Evolutionary conservation across 2,888 invertebrate genomes (phyloP).

Genomic region (Eilema depressum): DNA sequence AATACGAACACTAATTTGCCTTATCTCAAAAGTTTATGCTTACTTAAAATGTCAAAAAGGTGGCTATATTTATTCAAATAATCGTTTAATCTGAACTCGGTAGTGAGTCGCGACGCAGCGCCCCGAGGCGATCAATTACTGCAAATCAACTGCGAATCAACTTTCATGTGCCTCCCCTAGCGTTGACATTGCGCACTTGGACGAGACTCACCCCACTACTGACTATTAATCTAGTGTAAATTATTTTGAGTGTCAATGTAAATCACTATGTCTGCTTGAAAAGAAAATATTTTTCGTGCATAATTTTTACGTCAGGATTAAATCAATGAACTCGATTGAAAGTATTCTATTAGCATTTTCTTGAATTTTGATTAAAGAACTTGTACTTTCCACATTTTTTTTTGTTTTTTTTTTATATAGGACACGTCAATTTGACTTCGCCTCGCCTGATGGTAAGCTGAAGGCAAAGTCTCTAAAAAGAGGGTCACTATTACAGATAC

Average conservation of each 20-base stretch:
- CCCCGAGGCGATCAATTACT: conserved; percentile 75
- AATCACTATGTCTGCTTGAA: conserved; percentile 6
- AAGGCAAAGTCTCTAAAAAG: no score
- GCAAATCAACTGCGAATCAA: conserved; percentile 73
- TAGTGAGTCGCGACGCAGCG: conserved; percentile 48
- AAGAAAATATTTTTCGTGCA: conserved; percentile 12
- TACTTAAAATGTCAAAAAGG: background rate
- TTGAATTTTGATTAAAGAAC: no score
- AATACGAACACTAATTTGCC: background rate
- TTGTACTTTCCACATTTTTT: no score
- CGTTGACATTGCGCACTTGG: conserved; percentile 63
- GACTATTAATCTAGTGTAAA: conserved; percentile 48
- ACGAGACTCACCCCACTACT: conserved; percentile 38
- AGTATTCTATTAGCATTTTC: background rate
- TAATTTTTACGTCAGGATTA: conserved; percentile 4
- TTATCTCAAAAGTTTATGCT: background rate
- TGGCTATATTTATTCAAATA: conserved; percentile 45
- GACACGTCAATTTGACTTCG: no score
- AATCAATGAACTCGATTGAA: background rate
- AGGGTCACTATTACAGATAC: no score
- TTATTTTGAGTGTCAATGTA: conserved; percentile 42
- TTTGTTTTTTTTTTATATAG: no score
- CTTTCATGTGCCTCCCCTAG: conserved; percentile 65
- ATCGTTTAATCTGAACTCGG: conserved; percentile 43
- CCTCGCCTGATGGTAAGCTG: no score